These are phyloP conservation scores for Synanthedon vespiformis DNA, from an alignment of 2,888 invertebrate genomes.

Conservation along the genomic window DNA sequence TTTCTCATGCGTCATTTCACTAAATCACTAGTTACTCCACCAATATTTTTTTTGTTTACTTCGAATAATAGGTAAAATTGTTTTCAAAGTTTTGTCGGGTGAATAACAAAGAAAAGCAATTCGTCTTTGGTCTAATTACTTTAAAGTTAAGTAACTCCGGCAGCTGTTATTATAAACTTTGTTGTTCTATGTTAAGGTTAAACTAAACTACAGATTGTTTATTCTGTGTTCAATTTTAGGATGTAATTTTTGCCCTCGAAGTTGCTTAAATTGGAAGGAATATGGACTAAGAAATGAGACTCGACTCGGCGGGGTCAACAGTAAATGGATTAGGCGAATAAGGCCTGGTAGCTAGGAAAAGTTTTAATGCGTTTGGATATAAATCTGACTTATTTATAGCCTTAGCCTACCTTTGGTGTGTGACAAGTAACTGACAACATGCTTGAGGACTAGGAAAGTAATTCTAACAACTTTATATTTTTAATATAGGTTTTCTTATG, in stretches of 20 bases:
- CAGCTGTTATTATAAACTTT: background rate
- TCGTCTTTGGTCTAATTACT: too few species aligned
- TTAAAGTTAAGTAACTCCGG: background rate
- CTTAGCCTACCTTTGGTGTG: constrained; percentile 25
- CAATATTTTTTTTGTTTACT: too few species aligned
- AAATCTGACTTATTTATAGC: constrained; percentile 53
- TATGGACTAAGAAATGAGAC: constrained; percentile 6
- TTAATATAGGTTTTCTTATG: too few species aligned
- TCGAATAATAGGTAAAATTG: too few species aligned
- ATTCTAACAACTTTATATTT: too few species aligned
- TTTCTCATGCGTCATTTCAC: background rate
- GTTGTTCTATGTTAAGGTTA: background rate
- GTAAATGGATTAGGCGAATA: constrained; percentile 13
- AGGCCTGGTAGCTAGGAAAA: constrained; percentile 18
- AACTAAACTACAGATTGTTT: background rate
- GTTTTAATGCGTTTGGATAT: constrained; percentile 55
- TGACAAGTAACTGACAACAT: constrained; percentile 3
- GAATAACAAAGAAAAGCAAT: too few species aligned
- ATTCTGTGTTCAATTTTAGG: background rate
- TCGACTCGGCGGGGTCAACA: constrained; percentile 8
- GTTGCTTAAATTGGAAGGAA: too few species aligned
- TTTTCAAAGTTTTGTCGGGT: too few species aligned
- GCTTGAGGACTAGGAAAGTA: too few species aligned
- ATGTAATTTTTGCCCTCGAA: too few species aligned
- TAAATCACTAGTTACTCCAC: too few species aligned